Conservation (phyloP, 2,888 invertebrate species). For the Drosophila histrio region DNA sequence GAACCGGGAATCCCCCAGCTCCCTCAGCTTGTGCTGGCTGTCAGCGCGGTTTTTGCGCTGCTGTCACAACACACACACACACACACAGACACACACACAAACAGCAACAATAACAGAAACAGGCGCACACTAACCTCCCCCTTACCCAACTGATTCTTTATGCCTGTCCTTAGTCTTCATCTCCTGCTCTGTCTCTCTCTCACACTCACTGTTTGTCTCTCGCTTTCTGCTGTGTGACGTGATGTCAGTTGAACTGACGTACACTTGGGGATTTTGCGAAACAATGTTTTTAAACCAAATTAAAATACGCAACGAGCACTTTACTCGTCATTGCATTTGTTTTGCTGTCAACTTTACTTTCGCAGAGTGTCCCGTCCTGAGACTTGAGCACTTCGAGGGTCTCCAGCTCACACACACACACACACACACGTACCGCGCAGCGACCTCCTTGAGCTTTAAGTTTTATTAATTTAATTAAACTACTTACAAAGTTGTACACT, state of each 20-base stretch:
- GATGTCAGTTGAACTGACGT: conserved; percentile 72
- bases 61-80: conserved; percentile 70
- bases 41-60: conserved; percentile 76
- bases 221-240: conserved; percentile 55
- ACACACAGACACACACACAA: conserved; percentile 3
- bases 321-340: conserved; percentile 73
- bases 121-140: conserved; percentile 14
- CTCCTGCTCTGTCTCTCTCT: not conserved
- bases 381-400: conserved; percentile 50
- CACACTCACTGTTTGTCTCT: not conserved
- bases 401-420: conserved; percentile 12
- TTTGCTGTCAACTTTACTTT: conserved; percentile 76
- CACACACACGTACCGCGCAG: conserved; percentile 14
- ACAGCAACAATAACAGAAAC: conserved; percentile 33
- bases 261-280: conserved; percentile 78
- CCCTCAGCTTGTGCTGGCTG: conserved; percentile 62
- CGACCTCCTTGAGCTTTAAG: conserved; percentile 66
- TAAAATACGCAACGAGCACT: conserved; percentile 77
- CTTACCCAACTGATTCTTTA: conserved; percentile 44
- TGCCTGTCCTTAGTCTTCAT: conserved; percentile 24
- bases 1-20: conserved; percentile 55
- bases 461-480: conserved; percentile 80
- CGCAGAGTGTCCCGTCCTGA: conserved; percentile 59
- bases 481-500: conserved; percentile 75
- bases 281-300: conserved; percentile 79